Evolutionary conservation across 2,888 invertebrate genomes (phyloP).

Genomic region (Callyntrura sp.): DNA sequence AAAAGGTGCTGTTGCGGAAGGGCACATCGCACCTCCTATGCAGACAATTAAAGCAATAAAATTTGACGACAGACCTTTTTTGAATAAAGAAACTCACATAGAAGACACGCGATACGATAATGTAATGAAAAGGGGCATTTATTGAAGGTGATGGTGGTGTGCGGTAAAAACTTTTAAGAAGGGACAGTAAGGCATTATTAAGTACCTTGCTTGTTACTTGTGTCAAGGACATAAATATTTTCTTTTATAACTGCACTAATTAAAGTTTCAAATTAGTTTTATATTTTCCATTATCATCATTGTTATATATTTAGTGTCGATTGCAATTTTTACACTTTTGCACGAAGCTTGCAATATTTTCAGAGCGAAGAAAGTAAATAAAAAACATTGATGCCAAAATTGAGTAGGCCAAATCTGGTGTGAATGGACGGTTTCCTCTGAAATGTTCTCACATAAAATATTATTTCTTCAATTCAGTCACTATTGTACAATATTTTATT

Average conservation of each 20-base stretch:
- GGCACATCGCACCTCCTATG: constrained; percentile 19
- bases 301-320: background rate
- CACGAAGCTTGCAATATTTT: too few relatives aligned
- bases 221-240: background rate
- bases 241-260: background rate
- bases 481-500: too few relatives aligned
- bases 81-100: too few relatives aligned
- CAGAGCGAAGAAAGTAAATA: background rate
- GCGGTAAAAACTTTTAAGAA: background rate
- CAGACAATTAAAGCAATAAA: constrained; percentile 40
- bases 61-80: background rate
- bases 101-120: too few relatives aligned
- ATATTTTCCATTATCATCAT: background rate
- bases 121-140: too few relatives aligned
- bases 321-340: background rate
- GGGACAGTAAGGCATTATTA: background rate
- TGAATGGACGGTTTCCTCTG: too few relatives aligned
- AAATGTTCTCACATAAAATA: too few relatives aligned
- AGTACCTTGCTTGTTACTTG: background rate
- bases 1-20: constrained; percentile 21
- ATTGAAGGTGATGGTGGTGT: too few relatives aligned
- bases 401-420: background rate
- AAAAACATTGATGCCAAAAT: background rate
- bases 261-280: background rate
- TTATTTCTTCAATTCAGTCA: too few relatives aligned